Percentiles rank a stretch among this genome's conserved stretches.
Evolutionary conservation across 2,888 invertebrate species (phyloP).

Genomic region (Eilema caniola): DNA sequence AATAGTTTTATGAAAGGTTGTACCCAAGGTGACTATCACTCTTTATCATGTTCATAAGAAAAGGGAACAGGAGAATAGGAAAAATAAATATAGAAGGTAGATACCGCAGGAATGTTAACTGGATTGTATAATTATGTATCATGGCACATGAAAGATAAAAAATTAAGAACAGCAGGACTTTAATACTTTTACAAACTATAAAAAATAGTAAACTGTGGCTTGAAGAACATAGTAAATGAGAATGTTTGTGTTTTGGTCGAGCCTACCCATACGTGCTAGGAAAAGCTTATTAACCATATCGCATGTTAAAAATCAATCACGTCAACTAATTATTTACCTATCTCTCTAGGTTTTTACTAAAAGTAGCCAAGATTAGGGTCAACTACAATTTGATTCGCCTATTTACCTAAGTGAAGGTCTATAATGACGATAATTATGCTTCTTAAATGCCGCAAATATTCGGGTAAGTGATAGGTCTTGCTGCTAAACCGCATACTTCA

Average conservation of each 20-base stretch:
- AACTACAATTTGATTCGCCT: conserved; percentile 7
- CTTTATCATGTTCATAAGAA: too few relatives aligned
- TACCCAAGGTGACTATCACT: too few relatives aligned
- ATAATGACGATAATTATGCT: conserved; percentile 14
- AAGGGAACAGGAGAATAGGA: too few relatives aligned
- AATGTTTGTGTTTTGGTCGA: neutral
- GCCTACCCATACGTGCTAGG: neutral
- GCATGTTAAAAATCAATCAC: neutral
- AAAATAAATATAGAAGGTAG: too few relatives aligned
- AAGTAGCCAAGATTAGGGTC: conserved; percentile 4
- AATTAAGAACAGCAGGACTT: too few relatives aligned
- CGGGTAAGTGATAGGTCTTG: conserved; percentile 13
- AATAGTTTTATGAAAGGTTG: too few relatives aligned
- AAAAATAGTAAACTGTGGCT: neutral
- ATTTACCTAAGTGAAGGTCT: conserved; percentile 7
- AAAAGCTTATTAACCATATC: neutral
- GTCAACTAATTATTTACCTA: neutral
- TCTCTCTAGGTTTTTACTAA: neutral
- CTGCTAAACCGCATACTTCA: conserved; percentile 21
- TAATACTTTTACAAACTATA: too few relatives aligned
- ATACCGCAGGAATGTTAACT: too few relatives aligned
- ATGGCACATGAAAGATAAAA: too few relatives aligned
- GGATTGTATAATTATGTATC: too few relatives aligned
- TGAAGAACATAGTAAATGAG: neutral
- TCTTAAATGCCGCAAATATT: conserved; percentile 11